Conservation (phyloP, 2,888 invertebrate species). For the Drosophila pegasa region DNA sequence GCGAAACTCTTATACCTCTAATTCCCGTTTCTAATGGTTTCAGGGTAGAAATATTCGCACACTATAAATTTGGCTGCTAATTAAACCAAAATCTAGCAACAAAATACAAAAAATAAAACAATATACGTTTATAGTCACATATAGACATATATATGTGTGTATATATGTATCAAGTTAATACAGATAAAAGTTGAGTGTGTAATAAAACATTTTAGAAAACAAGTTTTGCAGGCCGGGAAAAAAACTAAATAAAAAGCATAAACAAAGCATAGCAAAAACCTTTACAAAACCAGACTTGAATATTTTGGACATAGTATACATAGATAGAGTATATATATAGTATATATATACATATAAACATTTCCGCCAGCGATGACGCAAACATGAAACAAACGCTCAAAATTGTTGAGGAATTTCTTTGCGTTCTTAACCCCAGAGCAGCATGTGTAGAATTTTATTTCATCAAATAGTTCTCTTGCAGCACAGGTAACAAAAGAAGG, state of each 20-base stretch:
- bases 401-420: conserved; percentile 63
- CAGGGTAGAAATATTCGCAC: too few species aligned
- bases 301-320: conserved; percentile 39
- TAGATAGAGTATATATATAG: conserved; percentile 12
- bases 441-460: conserved; percentile 54
- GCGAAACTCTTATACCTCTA: too few species aligned
- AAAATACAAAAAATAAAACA: not conserved
- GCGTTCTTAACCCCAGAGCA: conserved; percentile 27
- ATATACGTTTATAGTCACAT: not conserved
- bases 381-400: conserved; percentile 52
- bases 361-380: conserved; percentile 74
- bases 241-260: conserved; percentile 19
- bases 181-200: conserved; percentile 20
- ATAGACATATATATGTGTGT: not conserved
- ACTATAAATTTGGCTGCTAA: conserved; percentile 68
- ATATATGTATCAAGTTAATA: not conserved
- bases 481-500: conserved; percentile 43
- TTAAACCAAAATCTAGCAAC: conserved; percentile 47
- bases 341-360: conserved; percentile 21
- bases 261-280: conserved; percentile 3
- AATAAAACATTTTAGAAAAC: conserved; percentile 48
- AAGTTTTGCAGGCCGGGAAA: conserved; percentile 53
- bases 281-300: conserved; percentile 61
- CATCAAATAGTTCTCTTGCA: conserved; percentile 28
- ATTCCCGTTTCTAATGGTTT: too few species aligned